Percentiles rank a stretch among this genome's conserved stretches.
Evolutionary conservation across 2,888 invertebrate species (phyloP).

Genomic region (Steinernema scapterisci): DNA sequence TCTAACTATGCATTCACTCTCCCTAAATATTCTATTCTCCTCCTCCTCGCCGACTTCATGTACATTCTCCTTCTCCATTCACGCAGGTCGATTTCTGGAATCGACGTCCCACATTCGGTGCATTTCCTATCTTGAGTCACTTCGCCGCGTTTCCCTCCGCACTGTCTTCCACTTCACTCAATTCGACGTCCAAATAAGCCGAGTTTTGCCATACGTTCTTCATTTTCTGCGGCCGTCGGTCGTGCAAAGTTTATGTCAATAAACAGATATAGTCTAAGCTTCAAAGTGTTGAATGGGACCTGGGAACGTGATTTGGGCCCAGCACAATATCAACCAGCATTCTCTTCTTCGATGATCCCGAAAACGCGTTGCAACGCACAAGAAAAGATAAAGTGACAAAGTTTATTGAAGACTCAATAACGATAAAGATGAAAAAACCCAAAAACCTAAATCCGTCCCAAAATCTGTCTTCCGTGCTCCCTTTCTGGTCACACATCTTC

Average conservation of each 20-base stretch:
- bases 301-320: no score
- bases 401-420: no score
- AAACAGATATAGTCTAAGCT: background rate
- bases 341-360: no score
- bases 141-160: no score
- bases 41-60: constrained; percentile 11
- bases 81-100: background rate
- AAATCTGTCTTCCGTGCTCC: no score
- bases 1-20: background rate
- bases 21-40: background rate
- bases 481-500: no score
- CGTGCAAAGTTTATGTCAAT: background rate
- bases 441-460: no score
- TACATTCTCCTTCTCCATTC: background rate
- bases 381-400: no score
- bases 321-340: no score
- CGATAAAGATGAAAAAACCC: no score
- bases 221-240: background rate
- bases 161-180: background rate
- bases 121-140: background rate
- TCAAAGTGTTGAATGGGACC: no score
- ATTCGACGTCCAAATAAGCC: constrained; percentile 12
- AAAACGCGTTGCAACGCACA: no score
- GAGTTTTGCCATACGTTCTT: constrained; percentile 18
- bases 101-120: background rate